Percentiles rank a stretch among this genome's conserved stretches.
Evolutionary conservation across 2,113 vertebrate species (phyloP).

Genomic region (Strigops habroptila): DNA sequence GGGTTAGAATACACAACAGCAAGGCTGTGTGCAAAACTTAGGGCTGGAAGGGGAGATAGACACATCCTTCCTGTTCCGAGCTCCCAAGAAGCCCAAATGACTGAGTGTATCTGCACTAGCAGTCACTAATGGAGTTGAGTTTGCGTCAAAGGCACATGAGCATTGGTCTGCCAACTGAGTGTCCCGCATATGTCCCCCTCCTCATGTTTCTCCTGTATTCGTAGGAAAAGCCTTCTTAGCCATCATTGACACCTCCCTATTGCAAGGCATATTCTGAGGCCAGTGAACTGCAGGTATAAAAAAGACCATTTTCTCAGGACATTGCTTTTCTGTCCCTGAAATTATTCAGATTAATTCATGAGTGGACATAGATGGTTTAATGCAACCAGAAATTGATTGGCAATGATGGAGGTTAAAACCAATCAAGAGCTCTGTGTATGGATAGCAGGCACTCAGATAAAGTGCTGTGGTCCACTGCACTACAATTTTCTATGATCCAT

Average conservation of each 20-base stretch:
- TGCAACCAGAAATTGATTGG: not conserved
- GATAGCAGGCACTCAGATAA: not conserved
- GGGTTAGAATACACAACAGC: not conserved
- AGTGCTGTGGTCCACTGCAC: not conserved
- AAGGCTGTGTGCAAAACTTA: not conserved
- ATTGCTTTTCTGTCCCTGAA: not conserved
- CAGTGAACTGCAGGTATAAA: not conserved
- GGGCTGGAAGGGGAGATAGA: not conserved
- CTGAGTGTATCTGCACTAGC: not conserved
- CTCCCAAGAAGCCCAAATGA: not conserved
- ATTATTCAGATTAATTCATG: not conserved
- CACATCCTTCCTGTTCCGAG: not conserved
- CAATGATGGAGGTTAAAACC: not conserved
- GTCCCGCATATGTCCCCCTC: not conserved
- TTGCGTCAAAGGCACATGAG: not conserved
- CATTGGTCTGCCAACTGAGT: not conserved
- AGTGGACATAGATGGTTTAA: not conserved
- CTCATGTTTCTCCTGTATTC: not conserved
- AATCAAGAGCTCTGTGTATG: not conserved
- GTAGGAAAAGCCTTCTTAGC: not conserved
- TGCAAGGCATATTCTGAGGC: not conserved
- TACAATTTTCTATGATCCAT: not conserved
- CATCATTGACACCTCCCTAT: not conserved
- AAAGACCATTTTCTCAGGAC: not conserved
- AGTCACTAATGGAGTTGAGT: not conserved